Base-by-base conservation (phyloP, 1,140 invertebrate genomes). In the Drosophila tropicalis region DNA sequence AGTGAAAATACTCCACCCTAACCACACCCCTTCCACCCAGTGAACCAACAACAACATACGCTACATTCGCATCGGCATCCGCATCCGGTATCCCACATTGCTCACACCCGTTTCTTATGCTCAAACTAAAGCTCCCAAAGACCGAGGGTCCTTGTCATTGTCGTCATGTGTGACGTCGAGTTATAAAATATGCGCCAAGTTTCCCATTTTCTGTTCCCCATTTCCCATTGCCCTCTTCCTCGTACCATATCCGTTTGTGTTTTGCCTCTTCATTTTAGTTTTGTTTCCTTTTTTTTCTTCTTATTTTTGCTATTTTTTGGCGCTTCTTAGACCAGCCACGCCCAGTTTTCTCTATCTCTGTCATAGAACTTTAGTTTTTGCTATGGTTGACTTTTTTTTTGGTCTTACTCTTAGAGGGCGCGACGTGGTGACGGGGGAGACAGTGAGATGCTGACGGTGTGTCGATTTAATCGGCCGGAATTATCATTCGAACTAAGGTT, bases 161-260 rank as follows among this genome's bases (percentile, higher is more conserved):
- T 69, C 66, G 67, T 76, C 73, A 76, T 68, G 60, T 64, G 76
- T 86, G 82, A 86, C 82, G 82, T 87, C 83, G 87, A 79, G 76
- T 68, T 87, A 72, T 87, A 87, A 86, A 87, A 86, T 86, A 87
- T 86, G 83, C 79, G 83, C 54, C 78, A 76, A 81, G 77, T 80
- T 84, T 57, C 65, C 62, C 55, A 10, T 47, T 29, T 17, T n/a
- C 62, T 51, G 60, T 54, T 56, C 29, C 51, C 19, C 29, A 25
- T 58, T 32, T 40, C 36, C 67, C 62, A 19, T 58, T 29, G 29
- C 29, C 29, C 29, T 29, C 29, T 29, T 32, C 56, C 29, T 67
- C 62, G 41, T 51, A 12, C 36, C 34, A 36, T 36, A 36, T 7
- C 44, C 41, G n/a, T 7, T 15, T 17, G 15, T 51, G 44, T 6